A percentile compares a stretch with the other conserved stretches of the same genome.
Evolutionary conservation across 2,797 vertebrate species (phyloP).

Genomic region (Paramormyrops hopkinsi): DNA sequence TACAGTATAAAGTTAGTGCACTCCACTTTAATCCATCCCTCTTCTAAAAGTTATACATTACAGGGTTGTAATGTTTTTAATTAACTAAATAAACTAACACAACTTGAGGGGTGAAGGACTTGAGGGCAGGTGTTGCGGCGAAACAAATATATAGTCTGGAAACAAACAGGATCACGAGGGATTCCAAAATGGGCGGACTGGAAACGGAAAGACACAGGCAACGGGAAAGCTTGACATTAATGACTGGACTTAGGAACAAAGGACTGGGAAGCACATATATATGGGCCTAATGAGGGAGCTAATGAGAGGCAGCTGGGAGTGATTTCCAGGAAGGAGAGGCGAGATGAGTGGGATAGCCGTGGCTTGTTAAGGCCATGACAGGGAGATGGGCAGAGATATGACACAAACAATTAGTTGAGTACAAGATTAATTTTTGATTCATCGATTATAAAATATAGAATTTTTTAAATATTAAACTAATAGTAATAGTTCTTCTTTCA

Average conservation of each 20-base stretch:
- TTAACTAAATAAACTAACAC: not conserved
- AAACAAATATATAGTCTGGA: not conserved
- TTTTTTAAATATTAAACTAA: not conserved
- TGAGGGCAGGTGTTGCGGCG: not conserved
- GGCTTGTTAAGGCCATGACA: not conserved
- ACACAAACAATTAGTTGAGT: not conserved
- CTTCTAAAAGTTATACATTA: not conserved
- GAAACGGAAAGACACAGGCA: not conserved
- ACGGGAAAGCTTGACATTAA: not conserved
- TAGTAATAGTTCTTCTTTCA: not conserved
- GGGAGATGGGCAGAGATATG: not conserved
- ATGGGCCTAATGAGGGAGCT: not conserved
- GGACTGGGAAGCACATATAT: not conserved
- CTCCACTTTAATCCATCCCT: not conserved
- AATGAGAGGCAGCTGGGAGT: not conserved
- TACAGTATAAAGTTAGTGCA: not conserved
- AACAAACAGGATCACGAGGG: not conserved
- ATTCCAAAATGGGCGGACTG: not conserved
- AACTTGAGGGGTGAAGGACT: not conserved
- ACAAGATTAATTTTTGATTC: not conserved
- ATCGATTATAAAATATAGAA: not conserved
- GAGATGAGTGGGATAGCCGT: not conserved
- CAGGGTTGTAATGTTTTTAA: not conserved
- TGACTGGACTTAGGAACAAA: not conserved
- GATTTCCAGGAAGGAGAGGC: not conserved